Percentiles rank a stretch among this genome's conserved stretches.
phyloP scores from a whole-genome alignment of 2,888 invertebrate species.

The Galerucella calmariensis region DNA sequence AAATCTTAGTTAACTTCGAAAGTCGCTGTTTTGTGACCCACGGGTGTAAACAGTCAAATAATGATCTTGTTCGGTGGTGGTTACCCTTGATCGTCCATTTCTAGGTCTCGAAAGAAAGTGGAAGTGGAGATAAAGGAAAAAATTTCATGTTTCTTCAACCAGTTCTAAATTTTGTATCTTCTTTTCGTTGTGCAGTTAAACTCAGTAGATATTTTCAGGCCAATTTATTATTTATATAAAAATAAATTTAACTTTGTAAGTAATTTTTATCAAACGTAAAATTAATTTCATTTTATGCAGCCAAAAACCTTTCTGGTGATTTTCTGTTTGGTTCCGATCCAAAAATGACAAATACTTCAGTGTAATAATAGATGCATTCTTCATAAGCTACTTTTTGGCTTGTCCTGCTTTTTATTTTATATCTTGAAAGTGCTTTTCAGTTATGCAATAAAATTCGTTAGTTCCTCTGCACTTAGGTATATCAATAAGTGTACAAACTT shows the following conservation, averaged over 20 bases:
- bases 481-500: too few relatives aligned
- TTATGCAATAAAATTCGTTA: background rate
- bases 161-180: too few relatives aligned
- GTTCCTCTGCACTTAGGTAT: background rate
- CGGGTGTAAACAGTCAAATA: too few relatives aligned
- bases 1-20: too few relatives aligned
- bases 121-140: too few relatives aligned
- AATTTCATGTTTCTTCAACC: too few relatives aligned
- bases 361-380: conserved; percentile 28
- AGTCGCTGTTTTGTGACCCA: too few relatives aligned
- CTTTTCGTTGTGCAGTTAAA: too few relatives aligned
- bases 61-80: too few relatives aligned
- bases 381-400: conserved; percentile 11
- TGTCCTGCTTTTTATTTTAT: conserved; percentile 2
- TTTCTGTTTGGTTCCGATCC: conserved; percentile 24
- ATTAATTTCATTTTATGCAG: conserved; percentile 21
- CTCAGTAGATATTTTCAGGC: background rate
- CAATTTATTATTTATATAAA: background rate
- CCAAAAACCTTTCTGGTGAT: conserved; percentile 25
- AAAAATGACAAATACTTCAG: conserved; percentile 24
- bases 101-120: too few relatives aligned
- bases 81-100: too few relatives aligned
- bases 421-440: background rate
- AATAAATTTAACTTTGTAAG: background rate
- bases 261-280: conserved; percentile 21